A percentile compares a stretch with the other conserved stretches of the same genome.
These are phyloP conservation scores for Sphinx pinastri DNA, from an alignment of 2,888 invertebrate species.

Conservation along the genomic window DNA sequence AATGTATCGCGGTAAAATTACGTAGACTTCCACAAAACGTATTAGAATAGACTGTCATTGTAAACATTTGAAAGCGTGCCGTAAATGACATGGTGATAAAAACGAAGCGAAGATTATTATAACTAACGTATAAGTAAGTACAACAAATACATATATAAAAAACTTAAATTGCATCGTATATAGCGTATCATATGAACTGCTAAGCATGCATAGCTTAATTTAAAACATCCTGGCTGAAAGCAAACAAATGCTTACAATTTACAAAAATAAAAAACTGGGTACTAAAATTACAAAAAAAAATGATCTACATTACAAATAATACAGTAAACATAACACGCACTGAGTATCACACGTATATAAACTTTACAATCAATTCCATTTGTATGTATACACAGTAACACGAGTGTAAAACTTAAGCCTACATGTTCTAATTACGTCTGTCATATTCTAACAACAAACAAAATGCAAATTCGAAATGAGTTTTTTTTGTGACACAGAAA, in stretches of 20 bases:
- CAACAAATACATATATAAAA: constrained; percentile 77
- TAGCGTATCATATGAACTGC: constrained; percentile 81
- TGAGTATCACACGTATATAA: constrained; percentile 61
- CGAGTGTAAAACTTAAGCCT: constrained; percentile 26
- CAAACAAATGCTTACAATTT: constrained; percentile 85
- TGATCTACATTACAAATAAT: constrained; percentile 45
- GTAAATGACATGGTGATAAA: constrained; percentile 69
- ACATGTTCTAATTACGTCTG: constrained; percentile 33
- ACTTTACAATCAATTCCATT: constrained; percentile 29
- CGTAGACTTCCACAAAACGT: constrained; percentile 70
- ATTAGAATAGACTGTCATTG: constrained; percentile 63
- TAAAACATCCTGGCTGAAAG: constrained; percentile 69
- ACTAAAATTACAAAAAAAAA: constrained; percentile 42
- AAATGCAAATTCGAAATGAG: constrained; percentile 27
- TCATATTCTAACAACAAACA: constrained; percentile 34
- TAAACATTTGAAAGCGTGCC: constrained; percentile 85
- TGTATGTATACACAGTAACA: constrained; percentile 30
- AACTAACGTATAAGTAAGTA: constrained; percentile 81
- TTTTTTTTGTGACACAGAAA: constrained; percentile 42
- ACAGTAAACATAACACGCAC: constrained; percentile 56
- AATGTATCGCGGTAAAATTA: constrained; percentile 43
- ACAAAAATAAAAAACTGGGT: constrained; percentile 67
- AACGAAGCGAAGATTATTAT: constrained; percentile 65
- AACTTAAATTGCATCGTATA: constrained; percentile 66
- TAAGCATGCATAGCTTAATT: constrained; percentile 79